These are phyloP conservation scores for Erebia palarica DNA, from an alignment of 2,888 invertebrate species.

Conservation along the genomic window DNA sequence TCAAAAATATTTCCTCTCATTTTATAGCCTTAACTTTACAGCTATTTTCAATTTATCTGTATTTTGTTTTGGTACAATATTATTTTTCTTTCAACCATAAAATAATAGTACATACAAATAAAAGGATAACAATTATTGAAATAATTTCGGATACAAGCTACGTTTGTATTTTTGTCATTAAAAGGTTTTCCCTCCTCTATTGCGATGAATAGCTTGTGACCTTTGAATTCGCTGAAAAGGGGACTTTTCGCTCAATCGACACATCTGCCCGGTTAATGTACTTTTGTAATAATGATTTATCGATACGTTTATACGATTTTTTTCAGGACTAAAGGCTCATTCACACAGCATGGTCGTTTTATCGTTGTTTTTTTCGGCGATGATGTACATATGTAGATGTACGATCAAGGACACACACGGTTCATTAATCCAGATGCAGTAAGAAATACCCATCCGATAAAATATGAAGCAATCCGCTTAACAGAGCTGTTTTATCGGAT, in stretches of 20 bases:
- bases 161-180: background rate
- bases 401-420: no score
- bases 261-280: background rate
- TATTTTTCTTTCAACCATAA: no score
- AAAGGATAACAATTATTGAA: background rate
- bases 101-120: background rate
- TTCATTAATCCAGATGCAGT: no score
- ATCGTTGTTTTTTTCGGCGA: no score
- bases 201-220: background rate
- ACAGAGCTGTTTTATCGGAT: no score
- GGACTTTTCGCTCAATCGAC: slow-evolving; percentile 9
- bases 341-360: no score
- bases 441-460: no score
- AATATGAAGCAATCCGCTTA: no score
- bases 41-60: no score
- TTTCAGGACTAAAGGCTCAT: background rate
- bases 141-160: background rate
- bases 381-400: no score
- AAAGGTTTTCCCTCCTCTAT: background rate
- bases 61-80: background rate
- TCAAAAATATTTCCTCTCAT: no score
- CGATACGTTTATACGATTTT: background rate
- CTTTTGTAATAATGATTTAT: slow-evolving; percentile 5
- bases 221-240: background rate
- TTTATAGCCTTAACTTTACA: no score